Conservation (phyloP, 2,888 invertebrate genomes). For the Caenorhabditis drosophilae region DNA sequence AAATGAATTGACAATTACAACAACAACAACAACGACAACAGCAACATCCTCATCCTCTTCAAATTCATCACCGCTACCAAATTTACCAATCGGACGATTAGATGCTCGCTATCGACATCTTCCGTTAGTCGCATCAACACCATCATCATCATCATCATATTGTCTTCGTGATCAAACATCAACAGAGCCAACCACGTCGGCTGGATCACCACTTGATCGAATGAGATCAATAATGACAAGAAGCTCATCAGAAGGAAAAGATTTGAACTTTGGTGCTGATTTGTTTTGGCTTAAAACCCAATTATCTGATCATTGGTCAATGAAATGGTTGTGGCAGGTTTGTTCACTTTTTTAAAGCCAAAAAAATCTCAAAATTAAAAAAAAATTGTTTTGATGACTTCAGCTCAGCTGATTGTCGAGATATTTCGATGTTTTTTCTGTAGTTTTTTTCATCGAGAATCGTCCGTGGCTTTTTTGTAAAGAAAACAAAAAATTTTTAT, state of each 20-base stretch:
- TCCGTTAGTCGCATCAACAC: neutral
- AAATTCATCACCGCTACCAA: neutral
- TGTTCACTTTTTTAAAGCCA: neutral
- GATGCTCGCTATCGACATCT: neutral
- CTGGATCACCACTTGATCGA: slow-evolving; percentile 5
- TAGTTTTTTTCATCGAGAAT: no score
- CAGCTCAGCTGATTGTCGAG: no score
- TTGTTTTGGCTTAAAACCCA: slow-evolving; percentile 61
- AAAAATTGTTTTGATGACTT: slow-evolving; percentile 6
- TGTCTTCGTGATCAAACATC: no score
- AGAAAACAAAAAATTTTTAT: no score
- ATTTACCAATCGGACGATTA: neutral
- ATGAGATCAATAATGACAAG: neutral
- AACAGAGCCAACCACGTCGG: neutral
- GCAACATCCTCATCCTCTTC: neutral
- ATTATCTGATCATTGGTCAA: slow-evolving; percentile 52
- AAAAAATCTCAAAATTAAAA: no score
- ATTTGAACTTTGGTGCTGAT: slow-evolving; percentile 57
- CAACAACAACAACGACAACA: neutral
- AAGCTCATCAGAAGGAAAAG: slow-evolving; percentile 17
- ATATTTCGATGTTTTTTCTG: no score
- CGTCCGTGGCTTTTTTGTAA: no score
- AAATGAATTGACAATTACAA: neutral
- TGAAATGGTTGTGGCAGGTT: slow-evolving; percentile 58
- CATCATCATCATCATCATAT: neutral